A percentile compares a stretch with the other conserved stretches of the same genome.
Evolutionary conservation across 2,113 vertebrate genomes (phyloP).

Genomic region (Rhagologus leucostigma): DNA sequence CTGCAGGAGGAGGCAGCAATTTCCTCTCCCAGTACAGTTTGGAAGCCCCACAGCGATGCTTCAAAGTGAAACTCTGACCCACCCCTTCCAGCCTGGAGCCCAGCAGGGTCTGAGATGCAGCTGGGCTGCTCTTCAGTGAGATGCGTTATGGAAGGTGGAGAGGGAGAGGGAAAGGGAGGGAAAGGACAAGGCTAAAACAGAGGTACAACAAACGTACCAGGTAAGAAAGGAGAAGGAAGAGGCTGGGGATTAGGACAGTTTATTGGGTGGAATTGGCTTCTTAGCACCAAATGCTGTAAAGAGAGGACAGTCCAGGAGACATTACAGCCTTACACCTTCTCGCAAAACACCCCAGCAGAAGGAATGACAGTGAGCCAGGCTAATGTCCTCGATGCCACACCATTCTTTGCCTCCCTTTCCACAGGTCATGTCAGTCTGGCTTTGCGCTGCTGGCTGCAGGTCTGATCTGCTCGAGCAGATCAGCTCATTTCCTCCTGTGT

Average conservation of each 20-base stretch:
- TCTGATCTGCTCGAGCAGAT: background rate
- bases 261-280: background rate
- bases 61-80: slow-evolving; percentile 19
- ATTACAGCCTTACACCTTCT: background rate
- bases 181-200: background rate
- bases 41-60: background rate
- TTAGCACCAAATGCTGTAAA: background rate
- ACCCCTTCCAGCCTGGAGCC: background rate
- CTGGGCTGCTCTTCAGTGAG: background rate
- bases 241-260: background rate
- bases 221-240: background rate
- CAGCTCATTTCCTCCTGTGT: background rate
- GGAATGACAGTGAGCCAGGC: background rate
- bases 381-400: background rate
- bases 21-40: slow-evolving; percentile 6
- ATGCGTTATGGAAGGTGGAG: background rate
- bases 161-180: background rate
- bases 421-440: background rate
- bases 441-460: background rate
- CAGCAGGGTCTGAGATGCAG: slow-evolving; percentile 17
- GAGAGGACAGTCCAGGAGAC: background rate
- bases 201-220: background rate
- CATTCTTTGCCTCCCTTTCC: background rate
- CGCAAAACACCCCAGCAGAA: background rate
- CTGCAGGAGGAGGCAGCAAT: slow-evolving; percentile 8